These are phyloP conservation scores for Sarcophaga bullata DNA, from an alignment of 1,140 invertebrate species.

Conservation along the genomic window DNA sequence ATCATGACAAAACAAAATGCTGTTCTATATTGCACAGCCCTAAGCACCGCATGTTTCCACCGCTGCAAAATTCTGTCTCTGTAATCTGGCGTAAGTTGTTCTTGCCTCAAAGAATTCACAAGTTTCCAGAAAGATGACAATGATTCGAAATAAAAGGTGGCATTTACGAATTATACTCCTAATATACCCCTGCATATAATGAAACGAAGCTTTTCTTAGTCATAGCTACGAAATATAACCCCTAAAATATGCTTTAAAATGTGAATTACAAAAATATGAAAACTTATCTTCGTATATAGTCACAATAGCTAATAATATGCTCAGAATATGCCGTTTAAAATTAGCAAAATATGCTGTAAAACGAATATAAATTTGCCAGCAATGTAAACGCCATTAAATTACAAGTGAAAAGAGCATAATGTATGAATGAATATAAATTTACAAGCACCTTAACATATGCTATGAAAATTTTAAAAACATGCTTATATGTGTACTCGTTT, in stretches of 20 bases:
- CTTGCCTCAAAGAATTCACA: too few relatives aligned
- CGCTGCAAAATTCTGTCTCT: too few relatives aligned
- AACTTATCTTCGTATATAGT: background rate
- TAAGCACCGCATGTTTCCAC: too few relatives aligned
- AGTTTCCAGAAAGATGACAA: too few relatives aligned
- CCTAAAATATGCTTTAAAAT: conserved; percentile 11
- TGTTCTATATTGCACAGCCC: too few relatives aligned
- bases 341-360: background rate
- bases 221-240: too few relatives aligned
- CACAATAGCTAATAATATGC: background rate
- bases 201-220: too few relatives aligned
- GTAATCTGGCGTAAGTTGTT: too few relatives aligned
- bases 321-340: background rate
- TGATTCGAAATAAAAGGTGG: too few relatives aligned
- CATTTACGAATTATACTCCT: too few relatives aligned
- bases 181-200: too few relatives aligned
- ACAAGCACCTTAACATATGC: conserved; percentile 9
- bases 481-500: background rate
- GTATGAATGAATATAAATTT: background rate
- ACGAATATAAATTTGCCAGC: background rate
- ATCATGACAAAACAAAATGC: too few relatives aligned
- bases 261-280: background rate
- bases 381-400: background rate
- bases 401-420: background rate
- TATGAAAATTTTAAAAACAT: background rate